Base-by-base conservation (phyloP, 2,888 invertebrate genomes). In the Meganola albula region DNA sequence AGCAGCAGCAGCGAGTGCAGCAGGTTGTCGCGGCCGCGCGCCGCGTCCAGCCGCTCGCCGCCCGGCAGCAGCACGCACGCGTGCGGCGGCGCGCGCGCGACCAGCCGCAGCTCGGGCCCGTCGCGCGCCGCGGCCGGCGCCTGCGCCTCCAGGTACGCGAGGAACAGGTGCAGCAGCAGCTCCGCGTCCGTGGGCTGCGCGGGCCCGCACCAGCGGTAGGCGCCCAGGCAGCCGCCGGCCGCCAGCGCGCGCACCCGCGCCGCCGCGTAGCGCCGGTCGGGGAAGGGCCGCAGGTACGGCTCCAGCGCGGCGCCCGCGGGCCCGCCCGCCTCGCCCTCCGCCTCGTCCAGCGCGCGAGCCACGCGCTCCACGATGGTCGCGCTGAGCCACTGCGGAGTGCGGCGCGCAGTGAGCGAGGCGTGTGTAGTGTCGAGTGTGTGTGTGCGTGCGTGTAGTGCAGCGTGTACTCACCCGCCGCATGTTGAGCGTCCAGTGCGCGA, bases 1-100 rank as follows among this genome's bases (percentile, higher is more conserved):
- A 97, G 93, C 58, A 96, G 88, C 55, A 97, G 87, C 42, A 97
- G 88, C 29, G 94, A 91, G 73, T 96, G 94, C 69, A 96, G 93
- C 59, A 97, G 79, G 82, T 96, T 97, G 83, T 95, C 95, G 58
- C 96, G 90, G 30, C 96, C 96, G 38, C 37, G 27, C 52, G 53
- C 92, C 11, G 91, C 91, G 75, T 97, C 97, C 82, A 98, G 84
- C 74, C 97, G 98, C 0, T 93, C 90, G 42, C 93, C 93, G 31
- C 22, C 34, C 21, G 32, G 34, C 49, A 18, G 40, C 36, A 48
- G 46, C 43, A 33, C 46, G 35, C 37, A 43, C 38, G 53, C 53
- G 49, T 10, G 25, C 61, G 55, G 56, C 22, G 29, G 36, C 40
- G 13, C 48, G 40, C 44, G 44, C 42, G 39, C 53, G 37, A 45